phyloP scores from a whole-genome alignment of 2,113 vertebrate genomes.

The Macroglossus sobrinus region DNA sequence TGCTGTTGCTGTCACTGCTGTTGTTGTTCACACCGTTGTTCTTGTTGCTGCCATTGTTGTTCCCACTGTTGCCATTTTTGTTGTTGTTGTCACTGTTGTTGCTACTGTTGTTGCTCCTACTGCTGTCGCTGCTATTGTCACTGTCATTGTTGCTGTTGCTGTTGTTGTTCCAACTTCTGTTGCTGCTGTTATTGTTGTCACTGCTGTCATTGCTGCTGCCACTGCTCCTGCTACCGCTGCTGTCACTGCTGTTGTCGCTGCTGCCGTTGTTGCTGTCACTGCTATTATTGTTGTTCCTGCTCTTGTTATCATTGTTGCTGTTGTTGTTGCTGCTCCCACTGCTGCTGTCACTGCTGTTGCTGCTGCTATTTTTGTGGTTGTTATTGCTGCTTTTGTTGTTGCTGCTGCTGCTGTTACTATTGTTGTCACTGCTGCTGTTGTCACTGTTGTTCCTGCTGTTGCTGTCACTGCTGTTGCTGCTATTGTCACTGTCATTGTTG shows the following conservation, averaged over 20 bases:
- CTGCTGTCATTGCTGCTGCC: rapidly evolving
- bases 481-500: rapidly evolving
- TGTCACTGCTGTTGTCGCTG: rapidly evolving
- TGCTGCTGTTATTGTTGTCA: rapidly evolving
- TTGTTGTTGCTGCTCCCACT: rapidly evolving
- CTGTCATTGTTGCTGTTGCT: rapidly evolving
- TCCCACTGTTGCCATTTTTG: rapidly evolving
- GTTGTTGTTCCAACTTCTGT: rapidly evolving
- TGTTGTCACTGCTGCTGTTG: rapidly evolving
- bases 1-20: rapidly evolving
- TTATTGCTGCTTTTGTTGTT: rapidly evolving
- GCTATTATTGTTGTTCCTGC: rapidly evolving
- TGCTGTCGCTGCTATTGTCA: rapidly evolving
- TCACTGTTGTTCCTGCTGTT: too few species aligned
- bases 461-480: rapidly evolving
- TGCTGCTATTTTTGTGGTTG: rapidly evolving
- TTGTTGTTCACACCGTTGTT: rapidly evolving
- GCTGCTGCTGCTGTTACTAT: rapidly evolving
- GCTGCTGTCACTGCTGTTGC: rapidly evolving
- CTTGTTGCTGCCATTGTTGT: rapidly evolving
- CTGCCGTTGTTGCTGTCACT: rapidly evolving
- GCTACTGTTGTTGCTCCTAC: rapidly evolving
- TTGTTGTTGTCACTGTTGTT: rapidly evolving
- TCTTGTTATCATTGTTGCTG: rapidly evolving
- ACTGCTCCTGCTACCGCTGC: rapidly evolving